Evolutionary conservation across 1,140 invertebrate species (phyloP).

Genomic region (Metaphire vulgaris): DNA sequence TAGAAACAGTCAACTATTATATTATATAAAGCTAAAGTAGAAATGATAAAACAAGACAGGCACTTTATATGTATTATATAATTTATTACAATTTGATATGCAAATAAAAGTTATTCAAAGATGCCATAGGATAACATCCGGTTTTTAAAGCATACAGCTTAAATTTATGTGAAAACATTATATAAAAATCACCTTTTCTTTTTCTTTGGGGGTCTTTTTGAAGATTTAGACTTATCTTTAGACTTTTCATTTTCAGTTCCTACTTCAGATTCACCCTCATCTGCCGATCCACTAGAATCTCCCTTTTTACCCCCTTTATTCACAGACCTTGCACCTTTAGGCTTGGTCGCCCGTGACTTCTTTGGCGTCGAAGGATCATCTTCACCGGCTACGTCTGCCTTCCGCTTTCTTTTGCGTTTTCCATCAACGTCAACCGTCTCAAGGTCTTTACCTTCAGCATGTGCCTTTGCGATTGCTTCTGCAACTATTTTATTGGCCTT

Average conservation of each 20-base stretch:
- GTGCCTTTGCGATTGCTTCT: slow-evolving; percentile 43
- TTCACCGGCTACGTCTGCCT: slow-evolving; percentile 16
- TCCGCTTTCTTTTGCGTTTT: slow-evolving; percentile 35
- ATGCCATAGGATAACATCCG: too few species aligned
- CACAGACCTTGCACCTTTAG: slow-evolving; percentile 26
- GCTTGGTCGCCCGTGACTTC: slow-evolving; percentile 9
- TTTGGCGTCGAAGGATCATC: slow-evolving; percentile 31
- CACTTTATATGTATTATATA: too few species aligned
- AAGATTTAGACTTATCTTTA: background rate
- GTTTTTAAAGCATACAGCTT: too few species aligned
- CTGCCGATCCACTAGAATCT: background rate
- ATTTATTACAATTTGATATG: too few species aligned
- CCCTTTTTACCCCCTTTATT: slow-evolving; percentile 5
- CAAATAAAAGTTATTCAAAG: too few species aligned
- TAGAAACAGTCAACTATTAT: slow-evolving; percentile 36
- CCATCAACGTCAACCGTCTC: slow-evolving; percentile 31
- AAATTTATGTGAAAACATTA: too few species aligned
- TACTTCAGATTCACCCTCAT: background rate
- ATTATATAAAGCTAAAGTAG: too few species aligned
- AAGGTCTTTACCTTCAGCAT: slow-evolving; percentile 36
- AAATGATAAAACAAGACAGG: too few species aligned
- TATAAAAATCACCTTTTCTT: slow-evolving; percentile 50
- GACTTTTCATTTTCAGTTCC: background rate
- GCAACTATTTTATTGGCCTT: slow-evolving; percentile 42
- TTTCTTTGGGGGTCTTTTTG: slow-evolving; percentile 28